phyloP scores from a whole-genome alignment of 2,888 invertebrate species.

The Synanthedon formicaeformis region DNA sequence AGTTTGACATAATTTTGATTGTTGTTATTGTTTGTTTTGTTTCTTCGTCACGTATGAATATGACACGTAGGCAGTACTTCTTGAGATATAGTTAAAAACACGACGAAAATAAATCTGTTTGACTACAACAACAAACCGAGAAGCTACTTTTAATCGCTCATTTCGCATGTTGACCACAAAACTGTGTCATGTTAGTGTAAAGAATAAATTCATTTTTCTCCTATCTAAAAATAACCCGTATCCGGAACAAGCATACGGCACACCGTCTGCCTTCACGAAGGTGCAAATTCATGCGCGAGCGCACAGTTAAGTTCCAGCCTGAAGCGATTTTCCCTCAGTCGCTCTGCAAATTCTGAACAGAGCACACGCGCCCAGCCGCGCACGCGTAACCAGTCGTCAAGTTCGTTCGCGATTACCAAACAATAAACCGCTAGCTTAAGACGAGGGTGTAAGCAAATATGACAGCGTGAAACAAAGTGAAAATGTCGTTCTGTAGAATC shows the following conservation, averaged over 20 bases:
- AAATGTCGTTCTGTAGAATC: constrained; percentile 83
- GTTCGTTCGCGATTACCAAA: constrained; percentile 26
- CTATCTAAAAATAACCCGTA: constrained; percentile 64
- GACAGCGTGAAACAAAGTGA: constrained; percentile 35
- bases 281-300: constrained; percentile 45
- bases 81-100: neutral
- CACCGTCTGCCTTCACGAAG: constrained; percentile 58
- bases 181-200: constrained; percentile 58
- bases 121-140: constrained; percentile 2
- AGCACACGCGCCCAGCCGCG: constrained; percentile 38
- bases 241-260: constrained; percentile 64
- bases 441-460: constrained; percentile 49
- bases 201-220: constrained; percentile 56
- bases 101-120: constrained; percentile 2
- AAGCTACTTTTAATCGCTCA: constrained; percentile 10
- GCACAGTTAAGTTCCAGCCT: constrained; percentile 27
- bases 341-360: constrained; percentile 36
- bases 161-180: constrained; percentile 40
- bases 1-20: too few relatives aligned
- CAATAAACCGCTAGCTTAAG: constrained; percentile 11
- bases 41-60: constrained; percentile 1
- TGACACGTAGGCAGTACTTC: neutral
- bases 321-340: constrained; percentile 37
- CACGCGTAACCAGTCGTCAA: constrained; percentile 15
- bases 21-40: neutral